Conservation (phyloP, 2,888 invertebrate genomes). For the Pandemis cinnamomeana region DNA sequence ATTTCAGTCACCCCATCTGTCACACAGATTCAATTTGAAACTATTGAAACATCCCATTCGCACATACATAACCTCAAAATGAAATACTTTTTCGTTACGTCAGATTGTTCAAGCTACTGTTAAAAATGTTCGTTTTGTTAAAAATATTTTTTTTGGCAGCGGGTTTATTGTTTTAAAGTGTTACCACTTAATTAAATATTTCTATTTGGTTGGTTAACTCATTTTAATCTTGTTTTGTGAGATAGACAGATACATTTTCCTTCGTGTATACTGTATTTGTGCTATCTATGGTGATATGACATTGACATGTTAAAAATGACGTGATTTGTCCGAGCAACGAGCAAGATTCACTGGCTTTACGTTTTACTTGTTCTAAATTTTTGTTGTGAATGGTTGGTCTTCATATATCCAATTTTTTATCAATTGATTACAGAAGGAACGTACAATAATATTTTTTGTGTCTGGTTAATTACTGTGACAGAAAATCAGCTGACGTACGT, state of each 20-base stretch:
- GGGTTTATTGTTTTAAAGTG: not conserved
- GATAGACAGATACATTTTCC: not conserved
- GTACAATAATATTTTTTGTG: not conserved
- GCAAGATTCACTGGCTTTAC: constrained; percentile 30
- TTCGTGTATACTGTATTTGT: not conserved
- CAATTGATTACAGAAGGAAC: constrained; percentile 1
- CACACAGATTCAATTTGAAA: not conserved
- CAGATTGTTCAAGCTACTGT: not conserved
- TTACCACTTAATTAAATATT: too few species aligned
- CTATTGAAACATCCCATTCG: not conserved
- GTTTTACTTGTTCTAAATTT: constrained; percentile 41
- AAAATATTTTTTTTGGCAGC: too few species aligned
- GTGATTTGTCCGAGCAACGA: constrained; percentile 29
- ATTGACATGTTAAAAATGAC: constrained; percentile 42
- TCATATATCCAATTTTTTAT: constrained; percentile 16
- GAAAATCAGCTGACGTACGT: constrained; percentile 78
- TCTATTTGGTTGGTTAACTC: not conserved
- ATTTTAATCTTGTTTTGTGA: not conserved
- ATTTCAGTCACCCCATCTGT: too few species aligned
- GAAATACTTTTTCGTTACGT: not conserved
- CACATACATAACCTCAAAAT: constrained; percentile 1
- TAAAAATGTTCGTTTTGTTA: not conserved
- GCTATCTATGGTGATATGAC: constrained; percentile 33
- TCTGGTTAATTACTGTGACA: constrained; percentile 11
- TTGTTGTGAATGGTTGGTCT: constrained; percentile 27